These are phyloP conservation scores for Ostrea edulis DNA, from an alignment of 1,140 invertebrate genomes.

Conservation along the genomic window DNA sequence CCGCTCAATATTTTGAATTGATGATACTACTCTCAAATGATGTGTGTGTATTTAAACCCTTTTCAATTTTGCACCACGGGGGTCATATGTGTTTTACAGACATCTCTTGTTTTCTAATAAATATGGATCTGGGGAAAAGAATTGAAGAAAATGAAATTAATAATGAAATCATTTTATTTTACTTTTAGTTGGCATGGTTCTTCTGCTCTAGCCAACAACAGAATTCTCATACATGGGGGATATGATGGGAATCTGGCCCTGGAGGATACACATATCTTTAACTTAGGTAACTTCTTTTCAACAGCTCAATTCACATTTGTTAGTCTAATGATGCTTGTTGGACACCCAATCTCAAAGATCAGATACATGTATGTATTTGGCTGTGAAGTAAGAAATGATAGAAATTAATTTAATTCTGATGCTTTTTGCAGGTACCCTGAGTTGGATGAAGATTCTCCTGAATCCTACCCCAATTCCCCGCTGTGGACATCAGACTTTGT, in stretches of 20 bases:
- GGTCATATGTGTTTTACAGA: too few relatives aligned
- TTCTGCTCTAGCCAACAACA: constrained; percentile 68
- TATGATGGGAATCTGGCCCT: constrained; percentile 77
- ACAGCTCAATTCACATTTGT: neutral
- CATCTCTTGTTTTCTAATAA: too few relatives aligned
- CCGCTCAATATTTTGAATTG: too few relatives aligned
- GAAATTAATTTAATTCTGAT: neutral
- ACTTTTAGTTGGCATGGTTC: constrained; percentile 77
- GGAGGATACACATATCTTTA: constrained; percentile 74
- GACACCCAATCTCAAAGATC: neutral
- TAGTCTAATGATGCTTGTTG: neutral
- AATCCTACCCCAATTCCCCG: constrained; percentile 66
- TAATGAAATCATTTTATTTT: constrained; percentile 4
- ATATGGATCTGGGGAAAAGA: too few relatives aligned
- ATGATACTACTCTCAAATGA: too few relatives aligned
- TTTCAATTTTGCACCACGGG: too few relatives aligned
- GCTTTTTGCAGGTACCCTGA: constrained; percentile 60
- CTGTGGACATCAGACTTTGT: constrained; percentile 72
- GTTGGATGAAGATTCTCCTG: constrained; percentile 69
- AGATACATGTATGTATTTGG: neutral
- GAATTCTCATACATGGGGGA: constrained; percentile 77
- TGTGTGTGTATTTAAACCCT: too few relatives aligned
- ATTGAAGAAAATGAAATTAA: too few relatives aligned
- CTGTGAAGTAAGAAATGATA: neutral
- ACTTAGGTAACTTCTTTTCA: constrained; percentile 69